A percentile compares a stretch with the other conserved stretches of the same genome.
Evolutionary conservation across 2,888 invertebrate genomes (phyloP).

Genomic region (Drosophila falleni): DNA sequence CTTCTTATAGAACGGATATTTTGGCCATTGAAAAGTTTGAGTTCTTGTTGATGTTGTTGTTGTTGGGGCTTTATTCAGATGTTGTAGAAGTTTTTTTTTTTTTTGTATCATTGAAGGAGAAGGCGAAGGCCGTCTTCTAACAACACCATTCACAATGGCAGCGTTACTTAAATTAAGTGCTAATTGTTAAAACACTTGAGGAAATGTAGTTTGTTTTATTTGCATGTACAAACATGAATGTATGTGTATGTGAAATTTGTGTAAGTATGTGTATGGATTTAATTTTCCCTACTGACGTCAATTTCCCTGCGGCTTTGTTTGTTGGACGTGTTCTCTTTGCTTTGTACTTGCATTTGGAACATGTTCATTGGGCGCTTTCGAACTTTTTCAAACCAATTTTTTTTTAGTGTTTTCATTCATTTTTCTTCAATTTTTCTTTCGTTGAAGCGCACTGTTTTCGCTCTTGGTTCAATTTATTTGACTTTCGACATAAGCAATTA

Average conservation of each 20-base stretch:
- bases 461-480: conserved; percentile 8
- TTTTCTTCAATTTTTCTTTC: not conserved
- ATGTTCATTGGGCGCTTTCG: conserved; percentile 25
- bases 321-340: conserved; percentile 8
- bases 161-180: conserved; percentile 61
- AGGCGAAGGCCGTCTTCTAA: conserved; percentile 47
- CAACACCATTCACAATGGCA: conserved; percentile 32
- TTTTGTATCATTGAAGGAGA: conserved; percentile 28
- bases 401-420: conserved; percentile 5
- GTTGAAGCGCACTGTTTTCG: not conserved
- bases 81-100: conserved; percentile 10
- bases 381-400: conserved; percentile 26
- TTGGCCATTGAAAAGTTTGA: conserved; percentile 25
- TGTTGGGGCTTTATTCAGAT: conserved; percentile 11
- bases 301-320: conserved; percentile 32
- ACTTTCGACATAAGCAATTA: conserved; percentile 16
- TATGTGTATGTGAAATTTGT: conserved; percentile 4
- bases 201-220: conserved; percentile 51
- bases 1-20: conserved; percentile 19
- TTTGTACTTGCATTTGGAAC: conserved; percentile 32
- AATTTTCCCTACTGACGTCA: conserved; percentile 55
- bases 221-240: conserved; percentile 27
- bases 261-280: conserved; percentile 11
- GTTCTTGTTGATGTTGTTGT: conserved; percentile 4
- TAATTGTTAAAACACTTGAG: conserved; percentile 63